Percentiles rank a stretch among this genome's conserved stretches.
These are phyloP conservation scores for Erebia palarica DNA, from an alignment of 2,888 invertebrate genomes.

Conservation along the genomic window DNA sequence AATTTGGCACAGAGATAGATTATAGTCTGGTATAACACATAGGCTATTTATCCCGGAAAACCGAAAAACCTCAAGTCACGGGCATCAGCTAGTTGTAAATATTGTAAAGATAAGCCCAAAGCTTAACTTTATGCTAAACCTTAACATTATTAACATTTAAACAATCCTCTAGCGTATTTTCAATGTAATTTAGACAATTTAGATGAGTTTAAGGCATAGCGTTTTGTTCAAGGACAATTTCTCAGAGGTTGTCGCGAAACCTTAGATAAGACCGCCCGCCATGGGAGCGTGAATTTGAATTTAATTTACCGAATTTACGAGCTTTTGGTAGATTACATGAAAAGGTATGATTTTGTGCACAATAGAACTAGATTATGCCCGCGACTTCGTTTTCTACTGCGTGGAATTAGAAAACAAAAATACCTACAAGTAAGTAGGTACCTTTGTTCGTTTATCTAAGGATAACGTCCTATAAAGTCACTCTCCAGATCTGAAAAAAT, in stretches of 20 bases:
- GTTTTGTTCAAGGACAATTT: slow-evolving; percentile 29
- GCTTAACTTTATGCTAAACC: background rate
- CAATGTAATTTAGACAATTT: slow-evolving; percentile 23
- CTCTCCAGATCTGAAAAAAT: no score
- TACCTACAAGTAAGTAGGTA: no score
- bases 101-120: background rate
- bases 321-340: slow-evolving; percentile 11
- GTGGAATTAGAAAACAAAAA: no score
- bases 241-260: slow-evolving; percentile 32
- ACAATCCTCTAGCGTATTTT: slow-evolving; percentile 25
- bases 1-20: no score
- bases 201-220: slow-evolving; percentile 29
- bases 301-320: slow-evolving; percentile 34
- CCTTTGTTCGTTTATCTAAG: no score
- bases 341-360: no score
- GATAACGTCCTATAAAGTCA: no score
- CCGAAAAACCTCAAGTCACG: background rate
- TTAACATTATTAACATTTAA: background rate
- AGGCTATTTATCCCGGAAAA: background rate
- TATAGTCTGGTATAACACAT: no score
- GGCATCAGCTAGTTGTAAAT: background rate
- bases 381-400: no score
- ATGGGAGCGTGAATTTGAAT: slow-evolving; percentile 34
- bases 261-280: slow-evolving; percentile 33
- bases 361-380: no score